Evolutionary conservation across 1,140 invertebrate species (phyloP).

Genomic region (Hylaeus volcanicus): DNA sequence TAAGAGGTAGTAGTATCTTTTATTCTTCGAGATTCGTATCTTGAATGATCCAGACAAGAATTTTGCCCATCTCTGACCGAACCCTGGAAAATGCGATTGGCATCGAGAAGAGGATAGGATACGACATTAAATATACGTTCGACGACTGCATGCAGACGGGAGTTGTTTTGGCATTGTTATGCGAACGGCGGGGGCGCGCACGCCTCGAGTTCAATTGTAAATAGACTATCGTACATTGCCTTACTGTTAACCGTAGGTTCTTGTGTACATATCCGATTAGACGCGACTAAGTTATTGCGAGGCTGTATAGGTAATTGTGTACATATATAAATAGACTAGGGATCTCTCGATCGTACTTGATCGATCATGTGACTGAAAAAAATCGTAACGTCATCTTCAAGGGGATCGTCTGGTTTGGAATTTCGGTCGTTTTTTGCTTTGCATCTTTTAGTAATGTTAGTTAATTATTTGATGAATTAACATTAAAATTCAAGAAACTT

Average conservation of each 20-base stretch:
- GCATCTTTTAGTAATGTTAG: too few species aligned
- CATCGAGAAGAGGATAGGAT: background rate
- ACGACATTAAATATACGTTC: background rate
- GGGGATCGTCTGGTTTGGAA: background rate
- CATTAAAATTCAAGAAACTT: too few species aligned
- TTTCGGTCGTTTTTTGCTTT: too few species aligned
- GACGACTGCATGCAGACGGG: too few species aligned
- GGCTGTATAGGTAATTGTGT: conserved; percentile 54
- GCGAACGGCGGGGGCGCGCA: conserved; percentile 5
- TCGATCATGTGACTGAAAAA: background rate
- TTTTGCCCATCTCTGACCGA: too few species aligned
- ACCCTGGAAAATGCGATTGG: conserved; percentile 16
- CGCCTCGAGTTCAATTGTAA: conserved; percentile 52
- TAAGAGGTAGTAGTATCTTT: too few species aligned
- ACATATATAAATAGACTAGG: conserved; percentile 26
- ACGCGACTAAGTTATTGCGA: conserved; percentile 62
- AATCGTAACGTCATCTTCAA: background rate
- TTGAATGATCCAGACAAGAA: too few species aligned
- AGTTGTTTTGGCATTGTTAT: background rate
- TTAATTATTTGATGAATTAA: too few species aligned
- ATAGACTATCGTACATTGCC: conserved; percentile 34
- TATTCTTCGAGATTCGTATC: too few species aligned
- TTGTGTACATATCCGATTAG: conserved; percentile 58
- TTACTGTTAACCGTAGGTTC: conserved; percentile 41
- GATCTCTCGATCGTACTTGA: conserved; percentile 24